phyloP scores from a whole-genome alignment of 37 sponge, comb jelly and placozoan genomes.

The Geodia barretti region DNA sequence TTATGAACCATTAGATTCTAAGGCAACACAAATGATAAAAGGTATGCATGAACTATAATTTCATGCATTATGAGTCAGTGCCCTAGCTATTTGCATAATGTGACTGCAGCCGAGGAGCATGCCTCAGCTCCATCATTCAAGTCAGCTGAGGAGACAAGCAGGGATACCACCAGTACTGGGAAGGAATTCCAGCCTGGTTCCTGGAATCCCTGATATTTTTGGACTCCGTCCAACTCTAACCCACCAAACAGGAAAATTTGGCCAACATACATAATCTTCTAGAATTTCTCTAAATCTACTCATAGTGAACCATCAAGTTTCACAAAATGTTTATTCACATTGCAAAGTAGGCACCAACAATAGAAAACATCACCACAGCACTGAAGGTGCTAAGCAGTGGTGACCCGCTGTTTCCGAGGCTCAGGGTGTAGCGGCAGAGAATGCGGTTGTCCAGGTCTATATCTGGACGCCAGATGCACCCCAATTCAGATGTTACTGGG shows the following conservation, averaged over 20 bases:
- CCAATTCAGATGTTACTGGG: too few species aligned
- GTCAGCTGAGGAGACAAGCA: conserved; percentile 7
- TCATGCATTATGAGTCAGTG: too few species aligned
- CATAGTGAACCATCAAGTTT: too few species aligned
- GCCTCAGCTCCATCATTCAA: conserved; percentile 58
- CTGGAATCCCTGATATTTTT: conserved; percentile 58
- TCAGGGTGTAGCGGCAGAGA: conserved; percentile 48
- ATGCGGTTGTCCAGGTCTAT: conserved; percentile 46
- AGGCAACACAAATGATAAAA: neutral
- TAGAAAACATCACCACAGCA: neutral
- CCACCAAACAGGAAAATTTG: too few species aligned
- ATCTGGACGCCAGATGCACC: conserved; percentile 47
- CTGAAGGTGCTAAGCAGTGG: neutral
- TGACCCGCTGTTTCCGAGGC: neutral
- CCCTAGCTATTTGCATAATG: too few species aligned
- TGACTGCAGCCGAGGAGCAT: conserved; percentile 49
- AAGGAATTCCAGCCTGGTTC: conserved; percentile 59
- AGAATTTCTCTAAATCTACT: too few species aligned
- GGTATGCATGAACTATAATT: neutral
- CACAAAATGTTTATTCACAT: too few species aligned
- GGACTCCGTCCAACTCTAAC: too few species aligned
- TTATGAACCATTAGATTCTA: neutral
- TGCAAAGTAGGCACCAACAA: too few species aligned
- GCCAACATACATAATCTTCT: too few species aligned
- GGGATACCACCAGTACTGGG: conserved; percentile 63